These are phyloP conservation scores for Hemiscyllium ocellatum DNA, from an alignment of 2,113 vertebrate genomes.

Conservation along the genomic window DNA sequence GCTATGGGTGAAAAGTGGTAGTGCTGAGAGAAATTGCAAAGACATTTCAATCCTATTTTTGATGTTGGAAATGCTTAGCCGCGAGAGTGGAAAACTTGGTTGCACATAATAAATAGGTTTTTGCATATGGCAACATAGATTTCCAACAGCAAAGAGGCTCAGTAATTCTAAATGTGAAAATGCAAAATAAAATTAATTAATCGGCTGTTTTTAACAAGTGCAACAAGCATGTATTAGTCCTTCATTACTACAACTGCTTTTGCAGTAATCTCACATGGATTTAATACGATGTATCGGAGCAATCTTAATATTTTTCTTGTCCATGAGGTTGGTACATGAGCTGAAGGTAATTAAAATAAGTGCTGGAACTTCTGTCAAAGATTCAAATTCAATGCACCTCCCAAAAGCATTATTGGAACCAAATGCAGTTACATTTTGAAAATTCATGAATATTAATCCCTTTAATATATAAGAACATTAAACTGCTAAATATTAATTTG, in stretches of 20 bases:
- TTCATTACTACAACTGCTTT: neutral
- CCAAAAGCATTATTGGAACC: neutral
- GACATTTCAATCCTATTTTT: neutral
- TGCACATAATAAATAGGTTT: neutral
- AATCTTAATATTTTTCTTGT: neutral
- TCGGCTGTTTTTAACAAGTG: neutral
- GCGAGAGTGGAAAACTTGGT: neutral
- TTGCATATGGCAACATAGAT: neutral
- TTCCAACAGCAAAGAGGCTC: neutral
- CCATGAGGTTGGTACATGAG: neutral
- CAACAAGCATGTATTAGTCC: neutral
- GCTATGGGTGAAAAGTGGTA: too few relatives aligned
- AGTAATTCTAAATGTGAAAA: neutral
- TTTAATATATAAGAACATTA: neutral
- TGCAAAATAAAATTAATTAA: neutral
- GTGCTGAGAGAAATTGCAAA: neutral
- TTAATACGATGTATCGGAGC: neutral
- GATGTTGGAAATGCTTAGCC: neutral
- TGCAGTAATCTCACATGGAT: neutral
- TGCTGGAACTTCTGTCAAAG: neutral
- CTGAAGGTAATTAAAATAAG: constrained; percentile 10
- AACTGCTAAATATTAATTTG: neutral
- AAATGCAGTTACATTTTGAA: neutral
- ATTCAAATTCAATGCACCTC: neutral
- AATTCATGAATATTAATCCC: neutral